Percentiles rank a stretch among this genome's conserved stretches.
phyloP scores from a whole-genome alignment of 2,888 invertebrate genomes.

The Caradrina kadenii region DNA sequence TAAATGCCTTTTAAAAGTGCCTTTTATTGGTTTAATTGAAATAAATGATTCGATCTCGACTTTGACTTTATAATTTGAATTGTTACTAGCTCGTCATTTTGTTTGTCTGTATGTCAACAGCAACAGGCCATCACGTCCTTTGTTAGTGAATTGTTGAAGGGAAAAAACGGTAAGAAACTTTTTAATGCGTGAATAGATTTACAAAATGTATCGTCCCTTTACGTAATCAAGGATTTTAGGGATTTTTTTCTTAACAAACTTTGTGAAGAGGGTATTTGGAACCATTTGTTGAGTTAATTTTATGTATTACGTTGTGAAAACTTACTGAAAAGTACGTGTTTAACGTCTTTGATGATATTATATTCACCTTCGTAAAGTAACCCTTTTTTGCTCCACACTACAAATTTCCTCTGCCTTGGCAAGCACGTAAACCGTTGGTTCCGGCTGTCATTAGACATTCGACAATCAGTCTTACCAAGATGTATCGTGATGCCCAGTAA shows the following conservation, averaged over 20 bases:
- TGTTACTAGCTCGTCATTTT: not conserved
- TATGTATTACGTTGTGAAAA: slow-evolving; percentile 15
- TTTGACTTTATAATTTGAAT: not conserved
- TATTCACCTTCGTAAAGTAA: too few species aligned
- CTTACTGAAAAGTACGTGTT: slow-evolving; percentile 5
- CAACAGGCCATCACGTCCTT: slow-evolving; percentile 65
- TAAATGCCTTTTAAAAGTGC: too few species aligned
- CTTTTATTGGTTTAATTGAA: too few species aligned
- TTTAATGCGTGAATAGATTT: slow-evolving; percentile 72
- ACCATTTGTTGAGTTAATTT: slow-evolving; percentile 28
- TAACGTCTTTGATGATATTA: not conserved
- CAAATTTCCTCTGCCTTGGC: too few species aligned
- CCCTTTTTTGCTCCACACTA: too few species aligned
- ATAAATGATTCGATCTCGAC: too few species aligned
- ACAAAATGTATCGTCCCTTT: slow-evolving; percentile 64
- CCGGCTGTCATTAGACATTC: too few species aligned
- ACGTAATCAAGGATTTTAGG: slow-evolving; percentile 55
- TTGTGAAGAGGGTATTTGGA: slow-evolving; percentile 21
- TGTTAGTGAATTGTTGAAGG: slow-evolving; percentile 70
- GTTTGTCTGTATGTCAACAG: slow-evolving; percentile 20
- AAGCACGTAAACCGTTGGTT: too few species aligned
- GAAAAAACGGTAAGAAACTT: slow-evolving; percentile 70
- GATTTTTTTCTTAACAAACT: slow-evolving; percentile 46
- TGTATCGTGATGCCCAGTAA: too few species aligned
- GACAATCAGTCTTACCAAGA: too few species aligned